Base-by-base conservation (phyloP, 2,888 invertebrate species). In the Cataglyphis altisquamis region DNA sequence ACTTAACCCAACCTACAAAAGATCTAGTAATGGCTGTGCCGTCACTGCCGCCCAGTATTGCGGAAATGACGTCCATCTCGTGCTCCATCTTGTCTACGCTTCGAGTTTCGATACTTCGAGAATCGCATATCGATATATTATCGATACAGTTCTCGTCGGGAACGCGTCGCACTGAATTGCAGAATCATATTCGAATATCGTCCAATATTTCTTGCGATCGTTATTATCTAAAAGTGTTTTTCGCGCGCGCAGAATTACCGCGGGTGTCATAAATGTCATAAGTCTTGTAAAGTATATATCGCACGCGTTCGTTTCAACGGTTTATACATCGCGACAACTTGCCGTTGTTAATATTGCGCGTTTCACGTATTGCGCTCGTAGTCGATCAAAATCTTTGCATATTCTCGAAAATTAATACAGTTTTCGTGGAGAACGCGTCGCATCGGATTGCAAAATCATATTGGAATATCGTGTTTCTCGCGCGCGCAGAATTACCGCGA, bases 1-100 rank as follows among this genome's bases (percentile, higher is more conserved):
- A 93, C 91, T 92, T 91, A 86, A 85, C 80, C 85, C 84, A 82
- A 84, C 84, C 84, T 87, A 85, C 87, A 90, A 52, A 90, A 88
- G 91, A 84, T 77, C 85, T 57, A 41, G 12, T 18, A 72, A 32
- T 77, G 86, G 89, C 84, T 85, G 88, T 87, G 86, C 88, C 41
- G 10, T 63, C 32, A 86, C 83, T 89, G 92, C 90, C 90, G 90
- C 64, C 63, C 63, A 4, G 55, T 0, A 18, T n/a, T n/a, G 25
- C 63, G 63, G 67, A 73, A 81, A n/a, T 62, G 6, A 10, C 29
- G n/a, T 73, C 9, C 39, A 39, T 10, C 39, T 39, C n/a, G 21
- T 10, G 66, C 57, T 67, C 55, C 67, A 82, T 32, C 60, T 80
- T 10, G n/a, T 39, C 10, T 12, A 45, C 3, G 41, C 15, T 45